Evolutionary conservation across 1,140 invertebrate genomes (phyloP), one percentile per base, ranked within the genome.

Genomic region (Lasaia peninsularis): DNA sequence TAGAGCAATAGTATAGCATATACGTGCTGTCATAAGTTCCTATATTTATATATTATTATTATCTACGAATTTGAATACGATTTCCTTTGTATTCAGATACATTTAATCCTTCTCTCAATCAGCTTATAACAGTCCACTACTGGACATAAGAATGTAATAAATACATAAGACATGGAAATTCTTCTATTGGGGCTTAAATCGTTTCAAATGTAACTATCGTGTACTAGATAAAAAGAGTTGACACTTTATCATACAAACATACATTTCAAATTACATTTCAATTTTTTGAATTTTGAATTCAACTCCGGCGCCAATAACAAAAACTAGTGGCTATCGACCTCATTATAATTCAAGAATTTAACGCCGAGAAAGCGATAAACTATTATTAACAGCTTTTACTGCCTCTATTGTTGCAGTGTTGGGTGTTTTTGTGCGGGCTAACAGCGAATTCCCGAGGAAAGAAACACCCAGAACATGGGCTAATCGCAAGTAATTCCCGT

Each of bases 401-500:
- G 52, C 53, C 55, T 63, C 48, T 58, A 58, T 60, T 53, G 54
- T 31, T 64, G 56, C 49, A 40, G 34, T 55, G 34, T 51, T 44
- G 21, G n/a, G 8, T 60, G 55, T 65, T 65, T 65, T 64, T 63
- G 40, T 35, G 53, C 54, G 44, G 48, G 51, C 33, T 52, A 52
- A 58, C 60, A 65, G 34, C 57, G 48, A 59, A 58, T 69, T 62
- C 62, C 59, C 61, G 37, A 53, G 62, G 61, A 58, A 63, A 57
- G 62, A 70, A 67, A 70, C 67, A 64, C 64, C 56, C 65, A 63
- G 60, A 55, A 62, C 64, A 61, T 62, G 67, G 56, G 60, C 61
- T 66, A 69, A 66, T 69, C 67, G 67, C 56, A 60, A 66, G 61
- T 66, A 63, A 69, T 63, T 62, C 67, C 64, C 59, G 59, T 59